phyloP scores from a whole-genome alignment of 2,888 invertebrate species.

The Ormyrus labotus region DNA sequence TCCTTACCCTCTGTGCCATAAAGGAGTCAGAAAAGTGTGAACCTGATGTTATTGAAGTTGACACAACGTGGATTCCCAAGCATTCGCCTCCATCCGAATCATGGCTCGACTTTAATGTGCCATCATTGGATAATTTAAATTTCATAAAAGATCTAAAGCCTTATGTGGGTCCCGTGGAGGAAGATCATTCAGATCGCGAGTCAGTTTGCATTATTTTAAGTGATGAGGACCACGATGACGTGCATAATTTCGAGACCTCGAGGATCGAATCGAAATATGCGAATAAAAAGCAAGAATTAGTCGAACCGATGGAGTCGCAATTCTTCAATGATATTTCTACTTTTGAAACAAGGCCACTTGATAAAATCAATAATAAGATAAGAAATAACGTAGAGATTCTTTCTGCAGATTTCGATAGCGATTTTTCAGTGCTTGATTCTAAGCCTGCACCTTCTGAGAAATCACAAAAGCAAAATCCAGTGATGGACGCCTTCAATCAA shows the following conservation, averaged over 20 bases:
- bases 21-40: constrained; percentile 62
- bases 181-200: background rate
- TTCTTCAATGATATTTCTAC: constrained; percentile 6
- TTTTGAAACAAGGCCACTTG: background rate
- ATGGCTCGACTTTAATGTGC: constrained; percentile 62
- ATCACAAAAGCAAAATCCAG: too few relatives aligned
- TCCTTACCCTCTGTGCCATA: constrained; percentile 69
- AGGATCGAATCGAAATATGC: constrained; percentile 16
- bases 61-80: constrained; percentile 58
- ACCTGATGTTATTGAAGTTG: constrained; percentile 18
- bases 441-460: too few relatives aligned
- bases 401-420: too few relatives aligned
- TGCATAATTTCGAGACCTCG: background rate
- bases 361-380: too few relatives aligned
- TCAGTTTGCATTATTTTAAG: background rate
- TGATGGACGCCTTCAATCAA: background rate
- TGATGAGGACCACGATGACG: background rate
- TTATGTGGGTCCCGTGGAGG: background rate
- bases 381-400: too few relatives aligned
- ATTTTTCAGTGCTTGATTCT: too few relatives aligned
- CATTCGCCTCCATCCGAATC: constrained; percentile 52
- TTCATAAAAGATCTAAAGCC: constrained; percentile 57
- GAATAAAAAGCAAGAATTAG: background rate
- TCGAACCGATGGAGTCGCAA: background rate
- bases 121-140: constrained; percentile 61